Conservation (phyloP, 2,888 invertebrate genomes). For the Eledone cirrhosa region DNA sequence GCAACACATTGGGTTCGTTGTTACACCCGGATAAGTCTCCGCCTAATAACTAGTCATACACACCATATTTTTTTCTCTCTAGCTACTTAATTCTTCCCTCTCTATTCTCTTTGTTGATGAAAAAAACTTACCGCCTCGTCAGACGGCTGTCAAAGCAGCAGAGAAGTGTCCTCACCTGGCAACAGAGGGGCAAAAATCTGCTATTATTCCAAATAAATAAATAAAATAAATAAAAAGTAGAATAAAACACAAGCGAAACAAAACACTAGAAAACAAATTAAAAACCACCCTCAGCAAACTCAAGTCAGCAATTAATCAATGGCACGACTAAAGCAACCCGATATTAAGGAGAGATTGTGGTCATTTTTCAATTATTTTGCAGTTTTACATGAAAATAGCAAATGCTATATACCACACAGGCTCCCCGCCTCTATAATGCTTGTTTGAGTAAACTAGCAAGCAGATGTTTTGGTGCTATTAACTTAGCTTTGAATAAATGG, state of each 20-base stretch:
- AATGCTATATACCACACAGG: not conserved
- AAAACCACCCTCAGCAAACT: not conserved
- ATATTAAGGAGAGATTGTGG: conserved; percentile 1
- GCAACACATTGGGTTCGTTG: not conserved
- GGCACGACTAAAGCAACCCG: not conserved
- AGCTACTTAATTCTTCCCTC: not conserved
- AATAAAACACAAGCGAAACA: not conserved
- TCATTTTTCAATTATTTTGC: conserved; percentile 18
- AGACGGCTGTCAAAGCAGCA: not conserved
- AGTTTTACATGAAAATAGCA: conserved; percentile 23
- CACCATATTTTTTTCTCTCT: not conserved
- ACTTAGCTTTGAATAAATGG: conserved; percentile 18
- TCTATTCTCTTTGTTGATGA: conserved; percentile 15
- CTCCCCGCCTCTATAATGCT: not conserved
- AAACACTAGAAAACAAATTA: not conserved
- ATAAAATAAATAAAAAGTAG: not conserved
- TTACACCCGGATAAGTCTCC: conserved; percentile 2
- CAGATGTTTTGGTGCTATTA: conserved; percentile 6
- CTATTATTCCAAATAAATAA: not conserved
- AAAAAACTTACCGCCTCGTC: conserved; percentile 13
- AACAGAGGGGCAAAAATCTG: conserved; percentile 5
- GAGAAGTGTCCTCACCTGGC: not conserved
- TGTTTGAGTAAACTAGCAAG: conserved; percentile 11
- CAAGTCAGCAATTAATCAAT: conserved; percentile 4
- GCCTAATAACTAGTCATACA: conserved; percentile 6